These are phyloP conservation scores for Drosophila fulvimacula DNA, from an alignment of 2,888 invertebrate genomes.

Conservation along the genomic window DNA sequence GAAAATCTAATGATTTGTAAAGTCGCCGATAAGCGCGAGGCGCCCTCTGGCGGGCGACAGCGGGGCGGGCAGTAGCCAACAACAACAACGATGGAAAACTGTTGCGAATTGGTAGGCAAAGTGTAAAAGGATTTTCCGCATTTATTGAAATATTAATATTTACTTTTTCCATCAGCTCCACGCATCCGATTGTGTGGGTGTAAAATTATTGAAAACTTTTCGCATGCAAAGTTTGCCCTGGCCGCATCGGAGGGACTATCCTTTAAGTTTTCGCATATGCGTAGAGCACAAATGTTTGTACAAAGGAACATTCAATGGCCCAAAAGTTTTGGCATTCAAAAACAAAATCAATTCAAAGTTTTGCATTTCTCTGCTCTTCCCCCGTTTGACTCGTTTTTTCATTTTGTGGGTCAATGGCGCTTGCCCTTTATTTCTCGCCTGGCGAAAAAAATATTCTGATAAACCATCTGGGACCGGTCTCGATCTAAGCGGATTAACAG, in stretches of 20 bases:
- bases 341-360: conserved; percentile 69
- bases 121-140: conserved; percentile 71
- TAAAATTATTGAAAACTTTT: conserved; percentile 64
- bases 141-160: conserved; percentile 80
- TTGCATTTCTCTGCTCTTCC: not conserved
- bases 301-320: conserved; percentile 51
- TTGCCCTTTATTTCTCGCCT: not conserved
- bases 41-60: conserved; percentile 56
- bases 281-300: conserved; percentile 53
- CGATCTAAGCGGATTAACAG: conserved; percentile 55
- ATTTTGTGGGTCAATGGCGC: conserved; percentile 53
- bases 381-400: not conserved
- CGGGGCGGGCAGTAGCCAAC: conserved; percentile 46
- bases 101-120: conserved; percentile 33
- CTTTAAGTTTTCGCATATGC: conserved; percentile 46
- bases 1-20: conserved; percentile 83
- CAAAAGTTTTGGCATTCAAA: conserved; percentile 42
- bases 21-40: conserved; percentile 78
- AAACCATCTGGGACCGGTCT: conserved; percentile 51
- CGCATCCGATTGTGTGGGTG: conserved; percentile 41
- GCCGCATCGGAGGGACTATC: conserved; percentile 12
- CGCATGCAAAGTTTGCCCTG: conserved; percentile 42
- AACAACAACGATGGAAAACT: conserved; percentile 23
- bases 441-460: conserved; percentile 9
- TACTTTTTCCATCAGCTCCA: conserved; percentile 52